phyloP scores from a whole-genome alignment of 1,140 invertebrate genomes.

The Papilio xuthus region DNA sequence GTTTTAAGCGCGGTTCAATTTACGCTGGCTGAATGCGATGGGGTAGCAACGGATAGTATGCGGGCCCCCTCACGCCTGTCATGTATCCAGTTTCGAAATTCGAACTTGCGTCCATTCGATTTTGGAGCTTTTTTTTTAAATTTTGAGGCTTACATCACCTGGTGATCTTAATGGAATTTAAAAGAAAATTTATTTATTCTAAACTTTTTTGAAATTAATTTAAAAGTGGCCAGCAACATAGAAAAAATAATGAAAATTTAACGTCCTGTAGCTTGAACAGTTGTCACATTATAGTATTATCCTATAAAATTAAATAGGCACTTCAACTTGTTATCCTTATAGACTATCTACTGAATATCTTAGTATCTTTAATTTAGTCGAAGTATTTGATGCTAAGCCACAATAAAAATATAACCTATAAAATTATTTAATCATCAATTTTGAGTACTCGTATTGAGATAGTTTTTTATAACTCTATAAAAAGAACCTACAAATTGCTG shows the following conservation, averaged over 20 bases:
- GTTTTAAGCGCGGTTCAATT: conserved; percentile 60
- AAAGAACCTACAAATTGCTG: not conserved
- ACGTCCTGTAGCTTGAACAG: too few relatives aligned
- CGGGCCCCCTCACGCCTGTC: conserved; percentile 61
- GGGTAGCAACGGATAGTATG: conserved; percentile 63
- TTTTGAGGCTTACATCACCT: conserved; percentile 35
- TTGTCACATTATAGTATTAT: too few relatives aligned
- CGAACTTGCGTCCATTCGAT: conserved; percentile 46
- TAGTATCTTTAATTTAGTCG: too few relatives aligned
- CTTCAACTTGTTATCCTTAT: too few relatives aligned
- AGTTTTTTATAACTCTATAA: not conserved
- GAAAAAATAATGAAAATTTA: too few relatives aligned
- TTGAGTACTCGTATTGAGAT: not conserved
- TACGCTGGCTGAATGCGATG: conserved; percentile 53
- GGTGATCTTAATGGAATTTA: not conserved
- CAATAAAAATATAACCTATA: not conserved
- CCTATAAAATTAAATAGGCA: too few relatives aligned
- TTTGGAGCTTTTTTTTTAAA: conserved; percentile 30
- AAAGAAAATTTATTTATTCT: not conserved
- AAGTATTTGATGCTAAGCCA: too few relatives aligned
- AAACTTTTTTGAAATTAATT: too few relatives aligned
- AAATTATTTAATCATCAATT: not conserved
- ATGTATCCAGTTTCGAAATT: conserved; percentile 63
- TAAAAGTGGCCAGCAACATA: too few relatives aligned
- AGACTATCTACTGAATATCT: too few relatives aligned